These are phyloP conservation scores for Drosophila demipolita DNA, from an alignment of 2,888 invertebrate species.

Conservation along the genomic window DNA sequence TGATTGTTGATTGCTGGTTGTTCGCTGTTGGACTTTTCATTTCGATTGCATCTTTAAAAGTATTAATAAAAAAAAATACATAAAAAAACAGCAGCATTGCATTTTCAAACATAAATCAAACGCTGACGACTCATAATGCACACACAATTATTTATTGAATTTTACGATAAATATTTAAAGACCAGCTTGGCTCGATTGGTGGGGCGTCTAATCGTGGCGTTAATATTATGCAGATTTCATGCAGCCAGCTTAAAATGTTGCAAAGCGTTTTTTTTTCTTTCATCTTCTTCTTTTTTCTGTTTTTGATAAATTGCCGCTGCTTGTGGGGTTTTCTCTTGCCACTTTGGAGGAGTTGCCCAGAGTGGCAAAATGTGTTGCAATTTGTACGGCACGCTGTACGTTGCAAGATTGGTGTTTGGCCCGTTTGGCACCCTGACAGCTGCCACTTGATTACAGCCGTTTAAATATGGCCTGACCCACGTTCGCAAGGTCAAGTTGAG, in stretches of 20 bases:
- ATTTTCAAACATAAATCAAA: slow-evolving; percentile 73
- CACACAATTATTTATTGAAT: slow-evolving; percentile 69
- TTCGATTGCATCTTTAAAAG: slow-evolving; percentile 61
- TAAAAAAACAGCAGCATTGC: slow-evolving; percentile 36
- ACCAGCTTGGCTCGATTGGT: slow-evolving; percentile 38
- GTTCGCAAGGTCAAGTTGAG: slow-evolving; percentile 70
- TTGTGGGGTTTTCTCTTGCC: slow-evolving; percentile 48
- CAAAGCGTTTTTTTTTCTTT: slow-evolving; percentile 49
- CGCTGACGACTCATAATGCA: slow-evolving; percentile 66
- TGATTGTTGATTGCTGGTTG: slow-evolving; percentile 27
- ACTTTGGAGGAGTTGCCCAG: slow-evolving; percentile 24
- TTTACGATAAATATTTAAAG: slow-evolving; percentile 44
- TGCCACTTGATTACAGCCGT: slow-evolving; percentile 49
- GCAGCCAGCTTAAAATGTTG: slow-evolving; percentile 66
- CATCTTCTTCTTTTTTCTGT: slow-evolving; percentile 7
- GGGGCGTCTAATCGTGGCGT: slow-evolving; percentile 59
- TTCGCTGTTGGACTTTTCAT: slow-evolving; percentile 45
- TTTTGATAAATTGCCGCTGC: slow-evolving; percentile 65
- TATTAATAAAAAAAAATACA: slow-evolving; percentile 1
- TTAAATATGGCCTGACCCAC: slow-evolving; percentile 56
- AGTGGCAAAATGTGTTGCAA: slow-evolving; percentile 59
- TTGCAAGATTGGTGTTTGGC: slow-evolving; percentile 28
- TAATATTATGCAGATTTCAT: slow-evolving; percentile 78
- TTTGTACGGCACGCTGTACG: slow-evolving; percentile 28
- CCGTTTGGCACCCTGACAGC: slow-evolving; percentile 45